Evolutionary conservation across 2,797 vertebrate genomes (phyloP).

Genomic region (Antrozous pallidus): DNA sequence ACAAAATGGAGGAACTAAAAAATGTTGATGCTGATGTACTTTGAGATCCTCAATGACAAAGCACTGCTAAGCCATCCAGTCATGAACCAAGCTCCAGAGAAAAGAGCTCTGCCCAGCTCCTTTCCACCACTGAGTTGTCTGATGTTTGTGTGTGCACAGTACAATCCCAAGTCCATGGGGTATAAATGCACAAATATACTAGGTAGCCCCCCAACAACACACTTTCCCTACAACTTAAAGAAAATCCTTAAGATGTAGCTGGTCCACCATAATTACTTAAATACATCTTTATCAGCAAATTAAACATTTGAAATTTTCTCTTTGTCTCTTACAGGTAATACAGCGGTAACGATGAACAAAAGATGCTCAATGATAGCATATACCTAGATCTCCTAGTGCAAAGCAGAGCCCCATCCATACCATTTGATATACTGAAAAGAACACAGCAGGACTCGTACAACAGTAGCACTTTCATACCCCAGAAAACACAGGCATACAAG

Average conservation of each 20-base stretch:
- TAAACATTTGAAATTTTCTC: background rate
- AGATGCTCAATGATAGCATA: background rate
- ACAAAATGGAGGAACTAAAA: background rate
- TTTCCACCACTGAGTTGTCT: background rate
- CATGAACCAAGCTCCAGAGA: background rate
- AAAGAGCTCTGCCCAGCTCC: background rate
- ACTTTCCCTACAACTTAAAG: background rate
- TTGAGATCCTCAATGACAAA: background rate
- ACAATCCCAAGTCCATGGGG: background rate
- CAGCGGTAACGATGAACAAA: background rate
- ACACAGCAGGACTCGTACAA: background rate
- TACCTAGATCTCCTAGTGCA: background rate
- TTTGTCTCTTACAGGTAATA: background rate
- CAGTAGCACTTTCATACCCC: background rate
- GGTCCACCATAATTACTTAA: background rate
- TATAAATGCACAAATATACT: background rate
- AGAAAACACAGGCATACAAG: background rate
- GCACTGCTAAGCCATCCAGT: background rate
- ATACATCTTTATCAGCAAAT: constrained; percentile 8
- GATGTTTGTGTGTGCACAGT: background rate
- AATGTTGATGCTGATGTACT: background rate
- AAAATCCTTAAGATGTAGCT: background rate
- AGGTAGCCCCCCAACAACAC: background rate
- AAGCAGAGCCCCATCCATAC: background rate
- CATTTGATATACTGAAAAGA: background rate